Conservation (phyloP, 2,888 invertebrate species). For the Norana najaformis region DNA sequence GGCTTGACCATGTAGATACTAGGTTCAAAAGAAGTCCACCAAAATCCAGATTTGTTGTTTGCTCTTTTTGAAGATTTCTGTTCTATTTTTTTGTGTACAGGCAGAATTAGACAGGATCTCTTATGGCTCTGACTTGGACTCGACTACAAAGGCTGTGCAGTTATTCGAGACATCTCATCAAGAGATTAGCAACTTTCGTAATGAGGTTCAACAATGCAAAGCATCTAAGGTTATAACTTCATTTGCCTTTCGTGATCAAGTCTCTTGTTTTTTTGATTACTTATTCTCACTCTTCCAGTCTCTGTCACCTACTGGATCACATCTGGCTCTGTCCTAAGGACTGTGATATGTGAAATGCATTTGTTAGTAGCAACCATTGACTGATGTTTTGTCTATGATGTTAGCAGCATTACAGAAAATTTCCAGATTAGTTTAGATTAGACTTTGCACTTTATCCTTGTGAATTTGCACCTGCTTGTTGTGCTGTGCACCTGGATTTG, state of each 20-base stretch:
- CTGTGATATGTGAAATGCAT: too few relatives aligned
- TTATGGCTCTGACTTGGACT: slow-evolving; percentile 87
- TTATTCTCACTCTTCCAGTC: background rate
- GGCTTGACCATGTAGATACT: too few relatives aligned
- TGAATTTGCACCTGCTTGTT: too few relatives aligned
- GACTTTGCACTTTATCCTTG: too few relatives aligned
- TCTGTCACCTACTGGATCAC: too few relatives aligned
- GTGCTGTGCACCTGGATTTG: too few relatives aligned
- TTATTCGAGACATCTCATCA: slow-evolving; percentile 90
- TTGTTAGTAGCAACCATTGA: too few relatives aligned
- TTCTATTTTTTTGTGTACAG: slow-evolving; percentile 62
- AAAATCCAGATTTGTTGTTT: background rate
- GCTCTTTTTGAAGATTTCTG: background rate
- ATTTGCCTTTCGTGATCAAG: background rate
- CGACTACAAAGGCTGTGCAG: slow-evolving; percentile 87
- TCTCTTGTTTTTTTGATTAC: background rate
- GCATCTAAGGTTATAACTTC: slow-evolving; percentile 71
- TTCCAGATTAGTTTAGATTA: too few relatives aligned
- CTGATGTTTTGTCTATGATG: too few relatives aligned
- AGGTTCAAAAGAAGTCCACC: too few relatives aligned
- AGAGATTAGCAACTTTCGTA: slow-evolving; percentile 83
- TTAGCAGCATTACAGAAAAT: too few relatives aligned
- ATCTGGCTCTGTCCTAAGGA: too few relatives aligned
- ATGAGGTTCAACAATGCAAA: slow-evolving; percentile 84
- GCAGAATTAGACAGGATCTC: slow-evolving; percentile 89